Percentiles rank a stretch among this genome's conserved stretches.
Conservation (phyloP, 2,888 invertebrate species). For the Zootermopsis nevadensis region DNA sequence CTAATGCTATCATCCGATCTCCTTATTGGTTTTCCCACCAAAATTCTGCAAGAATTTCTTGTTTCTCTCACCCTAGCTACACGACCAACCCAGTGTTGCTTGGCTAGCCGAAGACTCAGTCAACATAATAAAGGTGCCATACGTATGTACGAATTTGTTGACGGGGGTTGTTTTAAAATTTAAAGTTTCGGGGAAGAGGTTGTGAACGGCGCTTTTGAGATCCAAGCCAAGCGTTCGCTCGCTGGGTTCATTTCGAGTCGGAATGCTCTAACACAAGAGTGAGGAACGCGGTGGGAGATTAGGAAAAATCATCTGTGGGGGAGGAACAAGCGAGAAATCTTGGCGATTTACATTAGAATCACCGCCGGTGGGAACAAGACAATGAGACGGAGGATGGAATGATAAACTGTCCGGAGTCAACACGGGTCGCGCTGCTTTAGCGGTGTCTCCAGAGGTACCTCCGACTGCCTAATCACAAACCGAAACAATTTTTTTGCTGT, state of each 20-base stretch:
- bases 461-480: not conserved
- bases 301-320: conserved; percentile 21
- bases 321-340: conserved; percentile 12
- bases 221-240: not conserved
- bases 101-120: no score
- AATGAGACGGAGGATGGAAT: conserved; percentile 9
- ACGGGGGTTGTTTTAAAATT: not conserved
- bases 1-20: no score
- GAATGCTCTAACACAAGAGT: not conserved
- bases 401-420: conserved; percentile 29
- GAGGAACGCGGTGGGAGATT: conserved; percentile 24
- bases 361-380: conserved; percentile 6
- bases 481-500: no score
- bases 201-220: not conserved
- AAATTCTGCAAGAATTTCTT: no score
- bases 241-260: not conserved
- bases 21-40: no score
- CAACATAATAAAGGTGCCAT: no score
- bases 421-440: not conserved
- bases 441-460: not conserved
- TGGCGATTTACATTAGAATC: conserved; percentile 40
- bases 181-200: not conserved
- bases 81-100: no score
- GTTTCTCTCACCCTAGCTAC: no score
- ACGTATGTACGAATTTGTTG: no score